Evolutionary conservation across 2,888 invertebrate species (phyloP).

Genomic region (Philopedon plagiatum): DNA sequence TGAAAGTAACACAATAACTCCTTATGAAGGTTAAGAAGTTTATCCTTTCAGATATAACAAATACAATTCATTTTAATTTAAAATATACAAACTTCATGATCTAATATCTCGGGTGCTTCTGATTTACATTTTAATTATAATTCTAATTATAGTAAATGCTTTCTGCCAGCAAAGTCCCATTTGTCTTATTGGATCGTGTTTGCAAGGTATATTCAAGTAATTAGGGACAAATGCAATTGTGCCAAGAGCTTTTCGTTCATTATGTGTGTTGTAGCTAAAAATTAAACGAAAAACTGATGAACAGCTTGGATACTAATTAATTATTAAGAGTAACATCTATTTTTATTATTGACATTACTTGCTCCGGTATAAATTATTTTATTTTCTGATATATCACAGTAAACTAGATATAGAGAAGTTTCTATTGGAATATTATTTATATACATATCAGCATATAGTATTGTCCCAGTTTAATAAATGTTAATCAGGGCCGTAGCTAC

Average conservation of each 20-base stretch:
- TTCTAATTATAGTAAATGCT: slow-evolving; percentile 43
- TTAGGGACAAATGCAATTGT: slow-evolving; percentile 42
- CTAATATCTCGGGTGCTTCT: slow-evolving; percentile 27
- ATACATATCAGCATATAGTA: too few relatives aligned
- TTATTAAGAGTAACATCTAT: too few relatives aligned
- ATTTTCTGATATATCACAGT: too few relatives aligned
- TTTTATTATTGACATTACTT: too few relatives aligned
- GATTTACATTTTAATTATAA: slow-evolving; percentile 47
- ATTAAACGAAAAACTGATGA: background rate
- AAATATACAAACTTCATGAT: slow-evolving; percentile 23
- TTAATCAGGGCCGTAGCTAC: too few relatives aligned
- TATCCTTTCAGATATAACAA: background rate
- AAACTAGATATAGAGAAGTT: too few relatives aligned
- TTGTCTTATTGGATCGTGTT: slow-evolving; percentile 45
- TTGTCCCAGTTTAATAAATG: too few relatives aligned
- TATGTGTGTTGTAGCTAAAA: slow-evolving; percentile 10
- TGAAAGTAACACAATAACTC: too few relatives aligned
- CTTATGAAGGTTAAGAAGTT: background rate
- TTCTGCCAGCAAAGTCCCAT: slow-evolving; percentile 30
- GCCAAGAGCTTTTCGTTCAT: slow-evolving; percentile 19
- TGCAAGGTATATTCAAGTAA: slow-evolving; percentile 39
- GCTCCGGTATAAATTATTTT: too few relatives aligned
- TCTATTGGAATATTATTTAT: too few relatives aligned
- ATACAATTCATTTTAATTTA: background rate
- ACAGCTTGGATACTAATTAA: background rate